Base-by-base conservation (phyloP, 2,888 invertebrate species). In the Standfussiana lucernea region DNA sequence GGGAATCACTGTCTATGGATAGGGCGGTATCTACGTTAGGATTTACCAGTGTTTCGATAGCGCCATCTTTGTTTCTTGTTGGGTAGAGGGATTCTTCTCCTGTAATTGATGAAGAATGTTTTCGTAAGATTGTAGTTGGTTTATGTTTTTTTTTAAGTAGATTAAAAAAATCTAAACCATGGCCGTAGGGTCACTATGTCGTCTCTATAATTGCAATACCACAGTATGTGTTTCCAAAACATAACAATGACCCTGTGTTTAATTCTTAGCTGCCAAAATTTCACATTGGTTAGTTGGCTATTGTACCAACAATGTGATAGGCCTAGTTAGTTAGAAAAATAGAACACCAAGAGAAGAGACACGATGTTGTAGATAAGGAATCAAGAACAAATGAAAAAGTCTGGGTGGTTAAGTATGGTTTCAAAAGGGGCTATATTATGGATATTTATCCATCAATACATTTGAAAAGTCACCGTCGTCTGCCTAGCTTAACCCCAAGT, bases 1-100 rank as follows among this genome's bases (percentile, higher is more conserved):
- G 96, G 0, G 97, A 95, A 89, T 98, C 98, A 72, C 95, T 95
- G 88, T 98, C 98, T 24, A 96, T 92, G 45, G 96, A 96, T 40
- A 96, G 86, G 0, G 96, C 95, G 0, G 94, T 81, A 59, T 96
- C 96, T 40, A 91, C 85, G 66, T 95, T 94, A 0, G 96, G 96
- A 62, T 96, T 96, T 3, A 96, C 88, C 2, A 96, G 82, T 2
- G 95, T 95, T 87, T 96, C 96, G 50, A 96, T 89, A 0, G 81
- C 88, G 0, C 96, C 96, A 83, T 95, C 96, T 92, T 92, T 95
- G 82, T 94, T 96, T 88, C 93, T 93, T 32, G 92, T 86, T 2
- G 96, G 96, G 82, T 96, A 96, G 0, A 96, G 90, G 0, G 91
- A 75, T 70, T 93, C 93, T n/a, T 93, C 92, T 3, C 91, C 93